phyloP scores from a whole-genome alignment of 2,888 invertebrate species.

The Gymnoscelis rufifasciata region DNA sequence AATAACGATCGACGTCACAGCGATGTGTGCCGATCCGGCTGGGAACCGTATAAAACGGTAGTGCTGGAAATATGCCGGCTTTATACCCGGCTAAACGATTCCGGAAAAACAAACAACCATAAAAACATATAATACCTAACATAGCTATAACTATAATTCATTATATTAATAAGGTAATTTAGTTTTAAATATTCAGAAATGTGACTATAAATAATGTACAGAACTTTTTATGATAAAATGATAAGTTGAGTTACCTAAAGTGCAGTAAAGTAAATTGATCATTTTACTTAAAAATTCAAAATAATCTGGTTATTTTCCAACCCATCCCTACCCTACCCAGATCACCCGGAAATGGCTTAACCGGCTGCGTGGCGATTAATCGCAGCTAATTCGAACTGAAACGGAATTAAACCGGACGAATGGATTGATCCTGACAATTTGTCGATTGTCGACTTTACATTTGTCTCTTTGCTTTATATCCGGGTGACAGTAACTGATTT shows the following conservation, averaged over 20 bases:
- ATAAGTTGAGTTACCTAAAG: no score
- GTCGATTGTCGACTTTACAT: conserved; percentile 49
- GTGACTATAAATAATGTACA: no score
- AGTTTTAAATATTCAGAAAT: no score
- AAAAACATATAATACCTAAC: no score
- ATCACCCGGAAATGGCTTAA: conserved; percentile 55
- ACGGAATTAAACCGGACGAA: conserved; percentile 76
- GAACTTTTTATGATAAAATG: no score
- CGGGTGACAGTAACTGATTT: conserved; percentile 13
- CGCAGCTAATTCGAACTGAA: conserved; percentile 75
- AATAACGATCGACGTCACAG: conserved; percentile 74
- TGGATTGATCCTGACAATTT: conserved; percentile 76
- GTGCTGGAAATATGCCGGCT: conserved; percentile 3
- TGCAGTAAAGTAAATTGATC: no score
- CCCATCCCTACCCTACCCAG: conserved; percentile 27
- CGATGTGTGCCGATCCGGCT: conserved; percentile 71
- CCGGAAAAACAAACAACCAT: background rate
- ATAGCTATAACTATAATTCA: no score
- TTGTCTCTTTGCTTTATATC: conserved; percentile 20
- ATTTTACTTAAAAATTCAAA: no score
- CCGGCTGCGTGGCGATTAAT: conserved; percentile 72
- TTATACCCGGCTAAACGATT: background rate
- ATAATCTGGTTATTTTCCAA: conserved; percentile 3
- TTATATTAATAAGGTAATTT: no score
- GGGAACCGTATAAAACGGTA: conserved; percentile 29